A percentile compares a stretch with the other conserved stretches of the same genome.
These are phyloP conservation scores for Oryzias dopingdopingensis DNA, from an alignment of 2,797 vertebrate species.

Conservation along the genomic window DNA sequence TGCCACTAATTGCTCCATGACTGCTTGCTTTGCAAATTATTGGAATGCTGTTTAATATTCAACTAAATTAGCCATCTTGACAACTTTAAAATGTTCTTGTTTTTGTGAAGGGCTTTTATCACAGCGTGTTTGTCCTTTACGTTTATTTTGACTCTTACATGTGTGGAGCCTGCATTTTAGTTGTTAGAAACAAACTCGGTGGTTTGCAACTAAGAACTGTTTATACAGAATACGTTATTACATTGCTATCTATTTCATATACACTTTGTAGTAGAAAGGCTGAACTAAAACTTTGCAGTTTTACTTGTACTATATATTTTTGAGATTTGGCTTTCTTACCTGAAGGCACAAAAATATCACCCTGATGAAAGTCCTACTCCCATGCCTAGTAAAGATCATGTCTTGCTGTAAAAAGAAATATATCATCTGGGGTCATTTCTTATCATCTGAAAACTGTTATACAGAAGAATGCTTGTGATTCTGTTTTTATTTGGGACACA, in stretches of 20 bases:
- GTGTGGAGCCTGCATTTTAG: neutral
- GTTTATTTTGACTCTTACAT: neutral
- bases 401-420: too few species aligned
- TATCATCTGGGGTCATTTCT: too few species aligned
- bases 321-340: too few species aligned
- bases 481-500: too few species aligned
- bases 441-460: too few species aligned
- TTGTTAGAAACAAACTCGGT: neutral
- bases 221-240: neutral
- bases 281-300: neutral
- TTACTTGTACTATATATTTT: too few species aligned
- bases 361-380: neutral
- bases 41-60: too few species aligned
- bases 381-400: neutral
- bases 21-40: constrained; percentile 15
- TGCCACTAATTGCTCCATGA: constrained; percentile 29
- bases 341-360: too few species aligned
- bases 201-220: neutral
- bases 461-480: too few species aligned
- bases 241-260: neutral
- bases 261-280: neutral
- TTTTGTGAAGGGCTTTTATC: neutral
- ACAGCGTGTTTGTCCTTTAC: neutral
- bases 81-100: neutral
- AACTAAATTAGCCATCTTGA: too few species aligned